Evolutionary conservation across 1,140 invertebrate species (phyloP).

Genomic region (Homarus americanus): DNA sequence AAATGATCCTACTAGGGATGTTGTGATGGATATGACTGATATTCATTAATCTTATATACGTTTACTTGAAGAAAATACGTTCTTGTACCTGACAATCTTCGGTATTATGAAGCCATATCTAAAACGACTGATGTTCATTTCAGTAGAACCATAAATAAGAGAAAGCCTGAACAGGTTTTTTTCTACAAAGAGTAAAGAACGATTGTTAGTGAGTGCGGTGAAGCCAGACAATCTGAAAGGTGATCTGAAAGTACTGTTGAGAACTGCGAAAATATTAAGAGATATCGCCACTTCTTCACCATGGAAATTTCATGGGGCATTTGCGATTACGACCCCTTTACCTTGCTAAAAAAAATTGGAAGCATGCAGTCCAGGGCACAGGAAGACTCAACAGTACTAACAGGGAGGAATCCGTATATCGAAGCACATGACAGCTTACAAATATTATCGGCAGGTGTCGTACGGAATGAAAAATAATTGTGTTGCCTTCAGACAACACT

Average conservation of each 20-base stretch:
- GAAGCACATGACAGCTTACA: constrained; percentile 35
- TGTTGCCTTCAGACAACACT: constrained; percentile 19
- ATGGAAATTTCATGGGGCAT: constrained; percentile 31
- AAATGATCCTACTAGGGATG: too few relatives aligned
- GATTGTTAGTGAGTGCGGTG: constrained; percentile 23
- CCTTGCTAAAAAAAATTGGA: constrained; percentile 15
- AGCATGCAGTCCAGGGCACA: constrained; percentile 21
- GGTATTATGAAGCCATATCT: too few relatives aligned
- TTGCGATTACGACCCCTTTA: constrained; percentile 6
- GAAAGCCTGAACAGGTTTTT: constrained; percentile 33
- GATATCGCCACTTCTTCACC: background rate
- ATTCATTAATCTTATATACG: too few relatives aligned
- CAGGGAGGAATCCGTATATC: background rate
- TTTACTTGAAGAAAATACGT: too few relatives aligned
- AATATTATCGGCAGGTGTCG: constrained; percentile 13
- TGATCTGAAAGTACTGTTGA: constrained; percentile 44
- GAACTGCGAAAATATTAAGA: constrained; percentile 30
- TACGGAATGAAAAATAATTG: constrained; percentile 1
- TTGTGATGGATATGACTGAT: too few relatives aligned
- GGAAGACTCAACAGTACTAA: background rate
- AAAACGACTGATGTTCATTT: too few relatives aligned
- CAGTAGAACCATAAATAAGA: constrained; percentile 19
- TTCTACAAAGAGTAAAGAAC: constrained; percentile 17
- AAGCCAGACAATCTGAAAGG: background rate
- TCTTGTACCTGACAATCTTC: too few relatives aligned